Evolutionary conservation across 2,113 vertebrate genomes (phyloP).

Genomic region (Embiotoca jacksoni): DNA sequence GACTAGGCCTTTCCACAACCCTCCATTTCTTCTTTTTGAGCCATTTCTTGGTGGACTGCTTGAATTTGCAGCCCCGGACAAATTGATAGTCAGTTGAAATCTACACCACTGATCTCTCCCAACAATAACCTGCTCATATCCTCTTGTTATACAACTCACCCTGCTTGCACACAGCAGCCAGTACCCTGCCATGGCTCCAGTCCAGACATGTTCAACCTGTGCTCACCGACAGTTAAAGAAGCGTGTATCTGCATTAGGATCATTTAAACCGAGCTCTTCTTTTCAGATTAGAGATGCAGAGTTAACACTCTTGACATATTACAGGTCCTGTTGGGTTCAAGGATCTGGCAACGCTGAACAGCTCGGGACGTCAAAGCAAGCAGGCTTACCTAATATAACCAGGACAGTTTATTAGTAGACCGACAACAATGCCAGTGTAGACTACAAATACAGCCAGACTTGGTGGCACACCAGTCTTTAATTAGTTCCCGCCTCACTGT

Average conservation of each 20-base stretch:
- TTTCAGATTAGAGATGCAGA: constrained; percentile 41
- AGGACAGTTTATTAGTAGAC: constrained; percentile 32
- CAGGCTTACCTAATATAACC: constrained; percentile 39
- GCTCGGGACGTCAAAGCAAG: neutral
- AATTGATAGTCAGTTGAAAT: no score
- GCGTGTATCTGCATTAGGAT: neutral
- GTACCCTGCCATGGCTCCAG: neutral
- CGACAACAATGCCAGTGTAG: neutral
- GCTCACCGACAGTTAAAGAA: constrained; percentile 22
- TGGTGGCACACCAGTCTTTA: constrained; percentile 8
- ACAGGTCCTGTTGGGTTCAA: neutral
- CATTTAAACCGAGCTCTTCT: constrained; percentile 39
- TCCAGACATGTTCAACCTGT: neutral
- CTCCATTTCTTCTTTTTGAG: no score
- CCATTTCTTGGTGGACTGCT: no score
- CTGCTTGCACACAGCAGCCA: neutral
- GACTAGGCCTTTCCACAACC: no score
- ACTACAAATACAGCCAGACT: constrained; percentile 23
- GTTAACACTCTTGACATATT: constrained; percentile 2
- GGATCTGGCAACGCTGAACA: neutral
- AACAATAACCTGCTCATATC: no score
- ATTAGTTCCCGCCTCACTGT: constrained; percentile 23
- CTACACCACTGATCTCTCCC: no score
- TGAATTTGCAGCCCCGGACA: no score
- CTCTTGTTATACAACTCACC: constrained; percentile 2